These are phyloP conservation scores for Lucilia sericata DNA, from an alignment of 1,140 invertebrate species.

Conservation along the genomic window DNA sequence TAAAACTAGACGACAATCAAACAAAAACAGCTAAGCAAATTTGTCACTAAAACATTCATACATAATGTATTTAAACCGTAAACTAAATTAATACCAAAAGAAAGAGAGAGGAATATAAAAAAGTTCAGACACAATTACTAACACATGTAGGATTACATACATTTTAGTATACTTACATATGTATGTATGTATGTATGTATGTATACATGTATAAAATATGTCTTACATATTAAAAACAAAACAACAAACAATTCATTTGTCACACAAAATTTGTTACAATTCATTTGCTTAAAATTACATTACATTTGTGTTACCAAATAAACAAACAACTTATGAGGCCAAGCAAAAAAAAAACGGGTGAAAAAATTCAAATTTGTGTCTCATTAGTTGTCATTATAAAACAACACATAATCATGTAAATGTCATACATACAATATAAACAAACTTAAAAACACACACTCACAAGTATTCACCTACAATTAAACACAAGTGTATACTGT, in stretches of 20 bases:
- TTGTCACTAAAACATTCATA: neutral
- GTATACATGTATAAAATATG: too few relatives aligned
- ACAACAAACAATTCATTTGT: conserved; percentile 56
- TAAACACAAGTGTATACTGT: neutral
- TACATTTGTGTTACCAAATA: conserved; percentile 58
- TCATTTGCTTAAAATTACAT: conserved; percentile 62
- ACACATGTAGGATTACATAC: too few relatives aligned
- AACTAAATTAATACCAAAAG: neutral
- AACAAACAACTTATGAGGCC: conserved; percentile 47
- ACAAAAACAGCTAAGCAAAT: neutral
- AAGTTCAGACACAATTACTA: neutral
- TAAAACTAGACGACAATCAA: neutral
- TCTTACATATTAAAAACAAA: neutral
- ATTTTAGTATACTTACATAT: too few relatives aligned
- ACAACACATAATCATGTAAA: conserved; percentile 12
- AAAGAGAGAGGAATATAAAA: neutral
- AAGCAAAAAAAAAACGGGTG: neutral
- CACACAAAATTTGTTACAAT: conserved; percentile 68
- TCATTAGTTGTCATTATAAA: conserved; percentile 32
- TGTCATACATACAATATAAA: neutral
- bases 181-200: too few relatives aligned
- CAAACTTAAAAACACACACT: neutral
- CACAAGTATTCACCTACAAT: neutral
- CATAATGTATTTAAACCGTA: neutral
- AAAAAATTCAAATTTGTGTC: conserved; percentile 9